Evolutionary conservation across 2,113 vertebrate species (phyloP), one percentile per base, ranked within the genome.

Genomic region (Passer domesticus): DNA sequence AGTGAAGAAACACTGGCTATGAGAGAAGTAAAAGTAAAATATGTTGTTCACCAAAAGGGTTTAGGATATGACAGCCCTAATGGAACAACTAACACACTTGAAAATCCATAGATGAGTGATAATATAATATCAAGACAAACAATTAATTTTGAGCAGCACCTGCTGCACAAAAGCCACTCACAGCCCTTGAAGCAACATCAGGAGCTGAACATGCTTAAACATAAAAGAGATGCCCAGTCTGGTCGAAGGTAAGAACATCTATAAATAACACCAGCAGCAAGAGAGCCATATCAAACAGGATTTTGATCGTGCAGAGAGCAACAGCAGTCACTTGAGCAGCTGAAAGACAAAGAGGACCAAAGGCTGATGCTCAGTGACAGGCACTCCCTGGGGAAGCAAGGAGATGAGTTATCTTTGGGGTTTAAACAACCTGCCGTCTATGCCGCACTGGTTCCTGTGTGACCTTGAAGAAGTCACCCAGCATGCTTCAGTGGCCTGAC

Each of bases 371-470:
- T 80, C 56, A 18, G 68, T 70, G 91, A 74, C 91, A 90, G 75
- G 70, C 30, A 10, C 74, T 83, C 39, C 2, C 81, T 39, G 69
- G 55, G 79, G 85, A 89, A 58, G 69, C 13, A 23, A 52, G 70
- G 43, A 67, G 47, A 28, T 4, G 8, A 53, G 46, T 43, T 88
- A 27, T 67, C 78, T 73, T 21, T 9, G 11, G 87, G 69, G 74
- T 44, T 87, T 82, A 62, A 92, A 39, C 43, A 43, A 62, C 46
- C 18, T 46, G 23, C 31, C 0, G 14, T 49, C 74, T 69, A 7
- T 25, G 58, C 44, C 0, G 0, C 1, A 0, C 56, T 49, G 56
- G 28, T 25, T 60, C 11, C 2, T 69, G 18, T 17, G 17, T 80
- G 89, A 92, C 93, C 87, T 92, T 91, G 87, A 76, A 63, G 25